A percentile compares a stretch with the other conserved stretches of the same genome.
phyloP scores from a whole-genome alignment of 2,797 vertebrate genomes.

The Artibeus jamaicensis region DNA sequence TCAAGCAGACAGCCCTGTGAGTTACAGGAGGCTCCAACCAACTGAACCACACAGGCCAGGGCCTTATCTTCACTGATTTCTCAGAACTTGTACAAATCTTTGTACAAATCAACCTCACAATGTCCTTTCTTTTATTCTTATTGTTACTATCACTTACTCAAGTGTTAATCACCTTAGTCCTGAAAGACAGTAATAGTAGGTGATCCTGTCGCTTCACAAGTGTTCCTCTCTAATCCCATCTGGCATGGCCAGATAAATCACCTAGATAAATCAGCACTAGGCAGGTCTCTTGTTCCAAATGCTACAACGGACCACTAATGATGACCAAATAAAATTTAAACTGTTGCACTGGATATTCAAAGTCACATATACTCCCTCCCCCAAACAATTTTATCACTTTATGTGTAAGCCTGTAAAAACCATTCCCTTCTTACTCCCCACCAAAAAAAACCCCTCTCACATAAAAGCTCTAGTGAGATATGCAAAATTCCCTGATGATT shows the following conservation, averaged over 20 bases:
- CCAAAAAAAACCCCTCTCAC: neutral
- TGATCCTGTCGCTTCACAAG: neutral
- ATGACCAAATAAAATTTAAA: constrained; percentile 16
- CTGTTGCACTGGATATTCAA: neutral
- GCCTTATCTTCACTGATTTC: neutral
- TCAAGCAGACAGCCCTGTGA: neutral
- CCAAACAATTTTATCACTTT: neutral
- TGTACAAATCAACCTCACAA: neutral
- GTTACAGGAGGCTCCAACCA: neutral
- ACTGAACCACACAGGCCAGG: neutral
- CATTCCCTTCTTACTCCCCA: neutral
- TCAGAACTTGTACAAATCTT: neutral
- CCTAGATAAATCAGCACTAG: neutral
- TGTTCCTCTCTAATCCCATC: neutral
- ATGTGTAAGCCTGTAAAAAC: neutral
- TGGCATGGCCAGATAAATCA: neutral
- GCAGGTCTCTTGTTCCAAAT: neutral
- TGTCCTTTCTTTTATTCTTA: neutral
- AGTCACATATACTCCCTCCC: neutral
- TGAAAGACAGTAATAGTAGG: neutral
- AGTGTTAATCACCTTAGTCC: constrained; percentile 10
- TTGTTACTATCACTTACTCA: neutral
- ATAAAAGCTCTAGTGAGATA: neutral
- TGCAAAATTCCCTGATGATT: neutral
- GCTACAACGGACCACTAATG: neutral